Evolutionary conservation across 53 echinoderm and acorn worm genomes (phyloP).

Genomic region (Stichopus horrens): DNA sequence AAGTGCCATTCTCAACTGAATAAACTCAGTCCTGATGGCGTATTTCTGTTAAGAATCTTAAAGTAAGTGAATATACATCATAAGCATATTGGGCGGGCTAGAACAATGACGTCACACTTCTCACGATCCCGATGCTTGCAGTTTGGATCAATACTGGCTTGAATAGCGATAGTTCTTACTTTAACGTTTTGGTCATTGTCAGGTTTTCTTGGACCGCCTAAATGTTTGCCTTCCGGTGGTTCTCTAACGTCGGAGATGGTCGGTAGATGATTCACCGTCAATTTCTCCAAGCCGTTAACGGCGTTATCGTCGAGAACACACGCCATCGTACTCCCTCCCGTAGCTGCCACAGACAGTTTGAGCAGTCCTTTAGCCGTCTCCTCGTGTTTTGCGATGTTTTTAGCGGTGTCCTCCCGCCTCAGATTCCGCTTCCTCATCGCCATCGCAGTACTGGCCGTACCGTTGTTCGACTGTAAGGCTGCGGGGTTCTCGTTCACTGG

Average conservation of each 20-base stretch:
- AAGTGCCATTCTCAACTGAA: too few species aligned
- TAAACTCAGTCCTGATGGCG: too few species aligned
- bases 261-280: constrained; percentile 62
- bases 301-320: constrained; percentile 51
- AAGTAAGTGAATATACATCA: too few species aligned
- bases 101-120: constrained; percentile 28
- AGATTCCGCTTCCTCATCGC: neutral
- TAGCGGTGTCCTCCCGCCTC: neutral
- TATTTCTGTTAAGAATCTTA: too few species aligned
- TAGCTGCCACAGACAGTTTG: constrained; percentile 51
- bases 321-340: constrained; percentile 59
- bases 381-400: neutral
- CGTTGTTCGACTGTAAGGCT: constrained; percentile 19
- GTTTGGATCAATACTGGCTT: neutral
- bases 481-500: neutral
- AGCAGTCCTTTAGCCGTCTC: constrained; percentile 20
- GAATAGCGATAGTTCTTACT: neutral
- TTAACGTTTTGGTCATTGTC: neutral
- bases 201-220: neutral
- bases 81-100: neutral
- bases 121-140: neutral
- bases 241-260: constrained; percentile 58
- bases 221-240: neutral
- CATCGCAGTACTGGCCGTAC: constrained; percentile 37
- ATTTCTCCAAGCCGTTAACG: constrained; percentile 46